Base-by-base conservation (phyloP, 2,113 vertebrate species). In the Pachypanchax playfairii region DNA sequence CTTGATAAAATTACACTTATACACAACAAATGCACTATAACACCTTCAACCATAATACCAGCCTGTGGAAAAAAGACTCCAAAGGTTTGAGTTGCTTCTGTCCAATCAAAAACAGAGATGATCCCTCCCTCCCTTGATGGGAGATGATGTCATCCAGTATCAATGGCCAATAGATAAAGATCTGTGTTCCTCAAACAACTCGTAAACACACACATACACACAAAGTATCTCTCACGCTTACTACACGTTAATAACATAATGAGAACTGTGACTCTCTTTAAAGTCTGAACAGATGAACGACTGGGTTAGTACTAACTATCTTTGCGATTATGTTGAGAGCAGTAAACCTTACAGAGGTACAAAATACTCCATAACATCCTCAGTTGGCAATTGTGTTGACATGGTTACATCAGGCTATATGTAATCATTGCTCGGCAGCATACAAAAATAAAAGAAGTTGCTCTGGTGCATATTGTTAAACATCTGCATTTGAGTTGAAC, bases 1-100 rank as follows among this genome's bases (percentile, higher is more conserved):
- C 83, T 85, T 85, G 84, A 87, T 84, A 87, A 90, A 90, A 85
- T 87, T 77, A 90, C 88, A 92, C 79, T 75, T 87, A 85, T 83
- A 92, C 89, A 90, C 85, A 83, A 89, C 88, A 75, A 85, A 89
- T 88, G 84, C 86, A 90, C 86, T 83, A 88, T 82, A 88, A 90
- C 83, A 89, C 84, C 85, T 82, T 79, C 67, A 87, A 77, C 67
- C 80, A 65, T 78, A 82, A 85, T 74, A 85, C 73, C 83, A 85
- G 74, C 81, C 79, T 63, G 55, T 59, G 74, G 74, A 48, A 70
- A 77, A 54, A 73, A 73, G 52, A 64, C 58, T 69, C 70, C 55
- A 44, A 46, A 55, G 15, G 1, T 69, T 39, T 73, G 51, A 57
- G 53, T 55, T 61, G 39, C 59, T 60, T 69, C 62, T 42, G 41